phyloP scores from a whole-genome alignment of 2,797 vertebrate genomes.

The Oreochromis mossambicus region DNA sequence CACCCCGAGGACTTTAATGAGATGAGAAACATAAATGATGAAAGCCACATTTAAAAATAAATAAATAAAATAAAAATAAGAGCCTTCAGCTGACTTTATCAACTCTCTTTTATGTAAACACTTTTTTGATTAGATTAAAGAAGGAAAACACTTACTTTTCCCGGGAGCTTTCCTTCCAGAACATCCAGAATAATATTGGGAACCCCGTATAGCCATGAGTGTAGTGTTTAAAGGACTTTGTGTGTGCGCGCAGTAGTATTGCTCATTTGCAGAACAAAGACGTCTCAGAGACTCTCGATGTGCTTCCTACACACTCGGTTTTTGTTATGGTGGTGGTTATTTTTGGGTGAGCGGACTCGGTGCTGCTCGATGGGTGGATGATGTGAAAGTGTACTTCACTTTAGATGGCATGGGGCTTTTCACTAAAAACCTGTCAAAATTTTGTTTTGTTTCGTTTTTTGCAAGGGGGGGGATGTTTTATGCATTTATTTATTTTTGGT shows the following conservation, averaged over 20 bases:
- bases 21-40: background rate
- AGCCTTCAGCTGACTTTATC: conserved; percentile 3
- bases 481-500: conserved; percentile 63
- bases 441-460: background rate
- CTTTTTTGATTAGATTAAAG: conserved; percentile 24
- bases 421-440: conserved; percentile 26
- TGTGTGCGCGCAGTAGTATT: conserved; percentile 44
- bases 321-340: conserved; percentile 60
- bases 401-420: conserved; percentile 39
- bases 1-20: background rate
- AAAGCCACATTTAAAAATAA: background rate
- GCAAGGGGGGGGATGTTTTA: background rate
- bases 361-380: conserved; percentile 58
- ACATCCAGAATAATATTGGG: conserved; percentile 15
- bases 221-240: conserved; percentile 48
- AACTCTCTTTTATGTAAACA: conserved; percentile 11
- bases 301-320: conserved; percentile 58
- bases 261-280: conserved; percentile 45
- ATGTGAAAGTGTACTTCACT: conserved; percentile 51
- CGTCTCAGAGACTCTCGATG: conserved; percentile 47
- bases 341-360: conserved; percentile 39
- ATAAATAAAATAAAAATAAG: background rate
- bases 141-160: conserved; percentile 2
- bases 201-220: conserved; percentile 36
- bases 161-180: conserved; percentile 21